A percentile compares a stretch with the other conserved stretches of the same genome.
phyloP scores from a whole-genome alignment of 2,888 invertebrate genomes.

The Acleris literana region DNA sequence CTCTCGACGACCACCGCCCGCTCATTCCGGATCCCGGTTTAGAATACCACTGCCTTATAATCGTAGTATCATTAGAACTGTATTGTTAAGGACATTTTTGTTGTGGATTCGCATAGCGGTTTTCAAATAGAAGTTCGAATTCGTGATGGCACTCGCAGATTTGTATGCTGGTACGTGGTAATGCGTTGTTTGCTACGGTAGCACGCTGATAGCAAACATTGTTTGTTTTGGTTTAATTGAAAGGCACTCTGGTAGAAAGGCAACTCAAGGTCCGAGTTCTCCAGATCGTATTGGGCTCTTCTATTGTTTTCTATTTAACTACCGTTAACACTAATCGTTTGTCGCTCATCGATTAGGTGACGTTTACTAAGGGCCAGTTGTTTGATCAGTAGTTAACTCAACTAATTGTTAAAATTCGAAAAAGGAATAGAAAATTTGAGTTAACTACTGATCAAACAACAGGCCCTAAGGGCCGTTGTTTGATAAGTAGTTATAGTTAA shows the following conservation, averaged over 20 bases:
- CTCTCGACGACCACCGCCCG: constrained; percentile 74
- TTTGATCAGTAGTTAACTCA: too few species aligned
- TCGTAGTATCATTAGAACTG: constrained; percentile 64
- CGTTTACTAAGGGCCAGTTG: too few species aligned
- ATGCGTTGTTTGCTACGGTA: constrained; percentile 43
- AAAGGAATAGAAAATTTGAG: too few species aligned
- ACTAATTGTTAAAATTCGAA: too few species aligned
- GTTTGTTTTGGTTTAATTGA: constrained; percentile 57
- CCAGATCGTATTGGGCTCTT: constrained; percentile 2
- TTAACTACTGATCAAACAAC: too few species aligned
- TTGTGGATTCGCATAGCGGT: constrained; percentile 53
- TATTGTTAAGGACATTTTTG: constrained; percentile 64
- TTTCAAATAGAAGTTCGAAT: constrained; percentile 53
- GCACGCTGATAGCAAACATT: constrained; percentile 45
- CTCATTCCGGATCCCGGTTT: constrained; percentile 68
- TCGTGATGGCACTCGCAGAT: constrained; percentile 76
- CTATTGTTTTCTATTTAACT: background rate
- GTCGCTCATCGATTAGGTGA: constrained; percentile 5
- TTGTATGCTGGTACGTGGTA: constrained; percentile 75
- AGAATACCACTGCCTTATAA: constrained; percentile 74
- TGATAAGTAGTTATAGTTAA: too few species aligned
- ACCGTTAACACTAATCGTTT: background rate
- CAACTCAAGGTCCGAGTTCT: constrained; percentile 61
- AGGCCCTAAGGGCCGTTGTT: too few species aligned
- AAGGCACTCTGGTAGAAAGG: constrained; percentile 56